Percentiles rank a stretch among this genome's conserved stretches.
These are phyloP conservation scores for Tetrapedia diversipes DNA, from an alignment of 2,888 invertebrate genomes.

Conservation along the genomic window DNA sequence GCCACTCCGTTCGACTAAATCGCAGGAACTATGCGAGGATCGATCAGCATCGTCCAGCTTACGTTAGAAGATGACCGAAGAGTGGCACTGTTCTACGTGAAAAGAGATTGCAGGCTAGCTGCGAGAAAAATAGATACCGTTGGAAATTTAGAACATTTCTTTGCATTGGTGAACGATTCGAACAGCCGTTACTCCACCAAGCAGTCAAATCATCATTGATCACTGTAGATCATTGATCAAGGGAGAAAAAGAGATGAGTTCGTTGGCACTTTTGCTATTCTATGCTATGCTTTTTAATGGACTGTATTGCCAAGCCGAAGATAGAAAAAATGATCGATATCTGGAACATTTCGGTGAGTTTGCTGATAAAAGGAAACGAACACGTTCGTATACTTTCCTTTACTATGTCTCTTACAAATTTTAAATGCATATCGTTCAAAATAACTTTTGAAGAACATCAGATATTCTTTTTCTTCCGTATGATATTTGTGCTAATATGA, in stretches of 20 bases:
- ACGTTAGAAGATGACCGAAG: not conserved
- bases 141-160: slow-evolving; percentile 1
- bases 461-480: not conserved
- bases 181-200: not conserved
- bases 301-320: slow-evolving; percentile 32
- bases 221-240: not conserved
- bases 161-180: not conserved
- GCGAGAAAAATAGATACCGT: not conserved
- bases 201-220: slow-evolving; percentile 29
- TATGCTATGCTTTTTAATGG: slow-evolving; percentile 50
- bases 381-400: not conserved
- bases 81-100: not conserved
- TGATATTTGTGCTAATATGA: slow-evolving; percentile 9
- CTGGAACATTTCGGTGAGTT: slow-evolving; percentile 71
- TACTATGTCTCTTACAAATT: not conserved
- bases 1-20: slow-evolving; percentile 16
- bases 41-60: not conserved
- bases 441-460: not conserved
- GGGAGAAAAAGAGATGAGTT: slow-evolving; percentile 54
- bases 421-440: not conserved
- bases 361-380: not conserved
- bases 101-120: not conserved
- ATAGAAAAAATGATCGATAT: slow-evolving; percentile 76
- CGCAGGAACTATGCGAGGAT: slow-evolving; percentile 3
- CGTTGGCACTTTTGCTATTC: slow-evolving; percentile 48